A percentile compares a stretch with the other conserved stretches of the same genome.
These are phyloP conservation scores for Eclectus roratus DNA, from an alignment of 2,113 vertebrate species.

Conservation along the genomic window DNA sequence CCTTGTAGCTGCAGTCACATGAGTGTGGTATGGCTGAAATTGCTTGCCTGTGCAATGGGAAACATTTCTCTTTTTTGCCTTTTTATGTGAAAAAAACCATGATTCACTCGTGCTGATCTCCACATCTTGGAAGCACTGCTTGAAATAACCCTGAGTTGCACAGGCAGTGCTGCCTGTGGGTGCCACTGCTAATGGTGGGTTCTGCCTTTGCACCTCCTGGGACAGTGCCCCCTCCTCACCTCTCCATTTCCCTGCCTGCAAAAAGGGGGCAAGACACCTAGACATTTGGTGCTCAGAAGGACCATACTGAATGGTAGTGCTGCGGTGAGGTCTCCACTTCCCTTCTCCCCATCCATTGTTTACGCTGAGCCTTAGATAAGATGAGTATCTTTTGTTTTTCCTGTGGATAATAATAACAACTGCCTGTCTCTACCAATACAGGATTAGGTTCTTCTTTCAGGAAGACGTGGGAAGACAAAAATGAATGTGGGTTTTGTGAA, in stretches of 20 bases:
- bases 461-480: neutral
- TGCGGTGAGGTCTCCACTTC: neutral
- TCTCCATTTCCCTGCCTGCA: neutral
- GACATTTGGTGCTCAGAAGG: neutral
- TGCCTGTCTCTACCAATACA: neutral
- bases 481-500: neutral
- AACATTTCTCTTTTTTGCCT: neutral
- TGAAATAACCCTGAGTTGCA: neutral
- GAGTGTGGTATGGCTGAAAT: neutral
- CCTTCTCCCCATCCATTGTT: slow-evolving; percentile 25
- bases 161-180: neutral
- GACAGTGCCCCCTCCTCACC: neutral
- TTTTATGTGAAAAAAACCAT: neutral
- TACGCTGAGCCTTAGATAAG: neutral
- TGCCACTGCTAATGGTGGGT: neutral
- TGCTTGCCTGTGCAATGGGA: neutral
- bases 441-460: slow-evolving; percentile 3
- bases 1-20: neutral
- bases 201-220: neutral
- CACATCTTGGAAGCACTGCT: accelerated
- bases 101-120: neutral
- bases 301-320: accelerated
- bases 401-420: slow-evolving; percentile 36
- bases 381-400: slow-evolving; percentile 46
- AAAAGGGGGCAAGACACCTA: neutral